phyloP scores from a whole-genome alignment of 30 jellyfish, hydroid and myxozoan species.

The Phacellophora camtschatica region DNA sequence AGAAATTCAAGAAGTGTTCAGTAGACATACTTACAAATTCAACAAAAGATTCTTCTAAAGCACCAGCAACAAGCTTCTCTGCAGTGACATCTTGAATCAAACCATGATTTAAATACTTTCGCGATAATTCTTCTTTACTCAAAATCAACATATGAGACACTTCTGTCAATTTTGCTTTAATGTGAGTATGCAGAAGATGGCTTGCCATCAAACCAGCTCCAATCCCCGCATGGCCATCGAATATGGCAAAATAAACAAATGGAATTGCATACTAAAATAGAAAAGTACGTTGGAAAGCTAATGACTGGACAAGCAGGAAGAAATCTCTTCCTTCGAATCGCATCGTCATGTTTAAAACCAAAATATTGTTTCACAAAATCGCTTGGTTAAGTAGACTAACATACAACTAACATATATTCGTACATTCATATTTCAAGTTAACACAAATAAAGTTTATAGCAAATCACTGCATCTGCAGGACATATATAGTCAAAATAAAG shows the following conservation, averaged over 20 bases:
- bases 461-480: too few relatives aligned
- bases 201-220: slow-evolving; percentile 88
- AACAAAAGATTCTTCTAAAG: slow-evolving; percentile 82
- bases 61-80: slow-evolving; percentile 85
- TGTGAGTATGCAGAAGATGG: slow-evolving; percentile 43
- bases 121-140: slow-evolving; percentile 56
- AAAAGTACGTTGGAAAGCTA: neutral
- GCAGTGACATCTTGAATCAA: slow-evolving; percentile 73
- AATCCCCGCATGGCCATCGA: slow-evolving; percentile 98
- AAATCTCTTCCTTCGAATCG: too few relatives aligned
- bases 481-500: too few relatives aligned
- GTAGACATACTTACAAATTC: slow-evolving; percentile 76
- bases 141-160: slow-evolving; percentile 86
- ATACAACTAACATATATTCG: too few relatives aligned
- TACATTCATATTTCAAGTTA: too few relatives aligned
- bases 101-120: slow-evolving; percentile 69
- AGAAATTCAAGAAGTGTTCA: too few relatives aligned
- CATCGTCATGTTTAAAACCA: too few relatives aligned
- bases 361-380: too few relatives aligned
- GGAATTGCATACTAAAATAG: slow-evolving; percentile 67
- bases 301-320: neutral
- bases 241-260: slow-evolving; percentile 80
- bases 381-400: too few relatives aligned
- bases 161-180: slow-evolving; percentile 63
- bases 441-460: too few relatives aligned